These are phyloP conservation scores for Rhinogobio ventralis DNA, from an alignment of 2,797 vertebrate species.

Conservation along the genomic window DNA sequence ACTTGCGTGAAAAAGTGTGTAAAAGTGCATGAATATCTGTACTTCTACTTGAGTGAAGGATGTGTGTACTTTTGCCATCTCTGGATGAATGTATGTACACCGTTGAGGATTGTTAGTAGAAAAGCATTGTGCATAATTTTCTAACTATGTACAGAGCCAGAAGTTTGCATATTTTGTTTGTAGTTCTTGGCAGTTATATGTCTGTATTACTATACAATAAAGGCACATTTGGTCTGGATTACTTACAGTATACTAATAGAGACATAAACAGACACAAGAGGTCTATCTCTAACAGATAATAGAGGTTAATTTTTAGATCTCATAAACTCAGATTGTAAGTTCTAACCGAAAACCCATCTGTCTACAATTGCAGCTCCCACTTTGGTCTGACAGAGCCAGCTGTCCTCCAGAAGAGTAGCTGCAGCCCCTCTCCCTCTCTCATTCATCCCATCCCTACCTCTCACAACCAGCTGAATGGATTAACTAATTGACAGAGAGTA, in stretches of 20 bases:
- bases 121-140: not conserved
- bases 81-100: not conserved
- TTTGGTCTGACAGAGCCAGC: slow-evolving; percentile 61
- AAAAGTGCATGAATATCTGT: not conserved
- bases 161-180: not conserved
- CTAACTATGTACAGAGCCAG: not conserved
- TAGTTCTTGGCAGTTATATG: slow-evolving; percentile 2
- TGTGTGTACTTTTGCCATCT: not conserved
- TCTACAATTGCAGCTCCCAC: slow-evolving; percentile 46
- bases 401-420: slow-evolving; percentile 51
- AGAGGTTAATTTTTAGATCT: slow-evolving; percentile 72
- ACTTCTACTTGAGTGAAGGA: not conserved
- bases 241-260: not conserved
- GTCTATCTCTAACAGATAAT: slow-evolving; percentile 69
- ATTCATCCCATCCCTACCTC: slow-evolving; percentile 43
- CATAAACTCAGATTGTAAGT: slow-evolving; percentile 64
- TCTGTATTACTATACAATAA: slow-evolving; percentile 20
- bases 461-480: slow-evolving; percentile 60
- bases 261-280: slow-evolving; percentile 2
- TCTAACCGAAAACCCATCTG: slow-evolving; percentile 47
- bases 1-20: not conserved
- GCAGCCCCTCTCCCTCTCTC: slow-evolving; percentile 30
- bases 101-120: not conserved
- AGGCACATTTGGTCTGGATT: not conserved
- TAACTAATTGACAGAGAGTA: slow-evolving; percentile 58